Conservation (phyloP, 2,797 vertebrate species). For the Falco rusticolus region DNA sequence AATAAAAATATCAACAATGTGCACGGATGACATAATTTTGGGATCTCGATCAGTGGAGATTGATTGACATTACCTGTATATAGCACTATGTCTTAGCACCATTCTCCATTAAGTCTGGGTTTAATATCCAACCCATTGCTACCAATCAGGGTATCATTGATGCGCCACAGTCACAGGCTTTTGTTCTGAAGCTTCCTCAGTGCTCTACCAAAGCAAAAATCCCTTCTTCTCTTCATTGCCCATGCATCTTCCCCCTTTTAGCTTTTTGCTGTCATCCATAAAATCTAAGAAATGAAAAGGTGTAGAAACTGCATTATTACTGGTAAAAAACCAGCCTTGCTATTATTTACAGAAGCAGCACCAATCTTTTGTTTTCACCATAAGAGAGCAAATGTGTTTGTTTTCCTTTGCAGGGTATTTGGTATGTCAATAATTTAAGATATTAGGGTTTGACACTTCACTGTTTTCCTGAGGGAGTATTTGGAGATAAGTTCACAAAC, state of each 20-base stretch:
- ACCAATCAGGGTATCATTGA: background rate
- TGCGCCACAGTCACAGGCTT: background rate
- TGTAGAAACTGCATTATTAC: background rate
- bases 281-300: background rate
- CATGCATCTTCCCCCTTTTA: background rate
- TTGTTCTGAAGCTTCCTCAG: background rate
- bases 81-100: background rate
- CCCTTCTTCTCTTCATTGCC: background rate
- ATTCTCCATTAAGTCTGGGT: background rate
- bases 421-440: background rate
- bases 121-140: background rate
- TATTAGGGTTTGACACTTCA: background rate
- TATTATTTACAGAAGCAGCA: background rate
- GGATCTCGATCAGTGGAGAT: background rate
- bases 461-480: background rate
- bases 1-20: background rate
- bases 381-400: background rate
- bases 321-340: background rate
- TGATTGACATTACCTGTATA: background rate
- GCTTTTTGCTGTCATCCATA: background rate
- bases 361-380: background rate
- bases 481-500: constrained; percentile 9
- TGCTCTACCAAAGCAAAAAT: background rate
- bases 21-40: background rate
- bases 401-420: background rate